phyloP scores from a whole-genome alignment of 2,113 vertebrate species.

The Tursiops truncatus region DNA sequence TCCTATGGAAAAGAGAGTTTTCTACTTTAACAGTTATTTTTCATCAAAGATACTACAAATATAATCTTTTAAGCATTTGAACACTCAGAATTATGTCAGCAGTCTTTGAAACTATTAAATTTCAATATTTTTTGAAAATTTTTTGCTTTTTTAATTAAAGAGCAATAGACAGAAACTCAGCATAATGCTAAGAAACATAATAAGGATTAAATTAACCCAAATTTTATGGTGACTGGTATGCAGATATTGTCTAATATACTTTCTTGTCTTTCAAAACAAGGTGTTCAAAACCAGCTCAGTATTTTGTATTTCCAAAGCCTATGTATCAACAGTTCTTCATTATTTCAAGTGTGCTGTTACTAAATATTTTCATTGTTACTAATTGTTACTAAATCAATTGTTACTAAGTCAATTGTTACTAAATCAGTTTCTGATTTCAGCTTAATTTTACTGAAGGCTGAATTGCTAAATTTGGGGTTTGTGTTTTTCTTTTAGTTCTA shows the following conservation, averaged over 20 bases:
- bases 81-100: not conserved
- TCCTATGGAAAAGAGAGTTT: not conserved
- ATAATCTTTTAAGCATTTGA: not conserved
- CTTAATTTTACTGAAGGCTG: conserved; percentile 13
- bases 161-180: not conserved
- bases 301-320: not conserved
- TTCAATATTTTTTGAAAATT: not conserved
- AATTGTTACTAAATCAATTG: no score
- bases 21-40: not conserved
- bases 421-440: not conserved
- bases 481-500: not conserved
- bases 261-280: conserved; percentile 49
- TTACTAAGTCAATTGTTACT: no score
- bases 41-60: not conserved
- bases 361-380: not conserved
- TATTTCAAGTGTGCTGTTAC: not conserved
- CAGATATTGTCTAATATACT: conserved; percentile 22
- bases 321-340: not conserved
- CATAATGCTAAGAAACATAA: not conserved
- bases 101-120: conserved; percentile 9
- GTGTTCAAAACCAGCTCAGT: not conserved
- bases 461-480: conserved; percentile 2
- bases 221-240: not conserved
- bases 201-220: not conserved
- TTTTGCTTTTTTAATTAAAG: not conserved